Base-by-base conservation (phyloP, 1,140 invertebrate genomes). In the Apis laboriosa region DNA sequence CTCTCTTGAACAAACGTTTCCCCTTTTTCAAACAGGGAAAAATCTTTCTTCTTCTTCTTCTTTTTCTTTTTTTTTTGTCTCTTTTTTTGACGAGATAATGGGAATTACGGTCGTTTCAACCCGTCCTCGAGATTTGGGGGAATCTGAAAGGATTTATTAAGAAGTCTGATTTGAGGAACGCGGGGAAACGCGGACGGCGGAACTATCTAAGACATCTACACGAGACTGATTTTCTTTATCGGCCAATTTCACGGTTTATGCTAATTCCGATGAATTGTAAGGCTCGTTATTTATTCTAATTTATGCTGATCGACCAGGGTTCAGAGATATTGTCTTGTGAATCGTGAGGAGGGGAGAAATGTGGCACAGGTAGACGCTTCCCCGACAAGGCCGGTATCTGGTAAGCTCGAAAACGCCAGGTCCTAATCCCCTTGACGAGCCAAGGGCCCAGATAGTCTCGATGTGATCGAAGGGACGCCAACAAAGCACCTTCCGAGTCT, bases 381-480 rank as follows among this genome's bases (percentile, higher is more conserved):
- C n/a, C n/a, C 11, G 51, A 24, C 24, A 24, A 13, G 24, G 80
- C 19, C n/a, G 66, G n/a, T n/a, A 80, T 24, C 84, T 73, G 80
- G 71, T 87, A 82, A 81, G 78, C 83, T 83, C 66, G 15, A 75
- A 78, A 72, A 58, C n/a, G 61, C 9, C 70, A 67, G 67, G 55
- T 72, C 76, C 82, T 87, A 87, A 90, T 90, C 88, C 88, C 51
- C 84, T 86, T 90, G 88, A 89, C 89, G 87, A 90, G 71, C 13
- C 56, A 63, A 53, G 71, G 64, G 49, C 53, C 66, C 72, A 13
- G 67, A 77, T 60, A 77, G 34, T 77, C 9, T 24, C 49, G 61
- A n/a, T 9, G n/a, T 53, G 51, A 43, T 24, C 12, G 43, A 49
- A 15, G 21, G 70, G 34, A 43, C 34, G 34, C 34, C 34, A 43